Conservation (phyloP, 1,140 invertebrate species). For the Pomacea maculata region DNA sequence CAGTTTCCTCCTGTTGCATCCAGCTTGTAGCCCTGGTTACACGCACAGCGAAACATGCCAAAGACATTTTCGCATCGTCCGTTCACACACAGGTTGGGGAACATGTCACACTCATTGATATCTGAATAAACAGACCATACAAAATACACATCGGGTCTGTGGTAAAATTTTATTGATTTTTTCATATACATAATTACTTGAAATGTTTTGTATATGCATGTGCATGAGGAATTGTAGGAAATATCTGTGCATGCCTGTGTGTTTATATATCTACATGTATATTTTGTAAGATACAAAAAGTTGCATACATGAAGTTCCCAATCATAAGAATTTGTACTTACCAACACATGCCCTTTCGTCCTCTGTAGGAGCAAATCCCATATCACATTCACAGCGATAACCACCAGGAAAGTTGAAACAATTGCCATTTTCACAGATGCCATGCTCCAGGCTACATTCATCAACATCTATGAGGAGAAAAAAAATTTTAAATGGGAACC, state of each 20-base stretch:
- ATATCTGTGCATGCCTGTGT: too few species aligned
- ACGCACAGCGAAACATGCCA: slow-evolving; percentile 69
- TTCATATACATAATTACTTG: too few species aligned
- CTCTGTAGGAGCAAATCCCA: slow-evolving; percentile 82
- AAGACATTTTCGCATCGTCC: slow-evolving; percentile 88
- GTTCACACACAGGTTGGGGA: slow-evolving; percentile 86
- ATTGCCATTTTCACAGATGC: slow-evolving; percentile 79
- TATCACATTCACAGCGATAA: slow-evolving; percentile 86
- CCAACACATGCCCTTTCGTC: slow-evolving; percentile 79
- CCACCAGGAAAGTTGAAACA: slow-evolving; percentile 86
- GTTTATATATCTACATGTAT: too few species aligned
- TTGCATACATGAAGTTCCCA: too few species aligned
- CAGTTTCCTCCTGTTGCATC: slow-evolving; percentile 81
- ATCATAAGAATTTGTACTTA: slow-evolving; percentile 34
- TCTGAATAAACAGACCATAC: slow-evolving; percentile 69
- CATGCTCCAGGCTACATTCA: slow-evolving; percentile 83
- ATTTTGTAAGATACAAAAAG: too few species aligned
- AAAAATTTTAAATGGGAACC: neutral
- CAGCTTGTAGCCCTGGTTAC: slow-evolving; percentile 82
- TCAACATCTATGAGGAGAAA: slow-evolving; percentile 73
- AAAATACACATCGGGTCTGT: too few species aligned
- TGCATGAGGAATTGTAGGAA: too few species aligned
- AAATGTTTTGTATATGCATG: neutral
- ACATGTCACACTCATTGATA: slow-evolving; percentile 90
- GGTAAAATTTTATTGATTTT: too few species aligned